phyloP scores from a whole-genome alignment of 2,888 invertebrate species.

The Oasisia sp. region DNA sequence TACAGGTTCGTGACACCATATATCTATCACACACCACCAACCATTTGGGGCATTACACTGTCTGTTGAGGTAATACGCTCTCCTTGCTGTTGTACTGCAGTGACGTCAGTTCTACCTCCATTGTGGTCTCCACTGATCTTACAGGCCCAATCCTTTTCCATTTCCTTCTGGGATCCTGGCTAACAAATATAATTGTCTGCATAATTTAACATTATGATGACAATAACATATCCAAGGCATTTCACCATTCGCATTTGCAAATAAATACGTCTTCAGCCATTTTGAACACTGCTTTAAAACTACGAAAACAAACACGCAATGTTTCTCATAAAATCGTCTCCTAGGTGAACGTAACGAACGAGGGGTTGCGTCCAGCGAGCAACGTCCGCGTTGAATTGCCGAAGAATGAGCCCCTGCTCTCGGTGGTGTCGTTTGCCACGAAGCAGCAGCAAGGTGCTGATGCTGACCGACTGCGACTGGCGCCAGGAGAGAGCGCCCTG shows the following conservation, averaged over 20 bases:
- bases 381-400: constrained; percentile 41
- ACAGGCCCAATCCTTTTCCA: no score
- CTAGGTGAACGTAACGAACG: constrained; percentile 42
- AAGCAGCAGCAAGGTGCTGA: not conserved
- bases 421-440: constrained; percentile 39
- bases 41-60: not conserved
- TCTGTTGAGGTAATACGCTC: not conserved
- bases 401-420: constrained; percentile 35
- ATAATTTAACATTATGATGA: no score
- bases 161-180: no score
- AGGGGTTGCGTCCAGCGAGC: constrained; percentile 41
- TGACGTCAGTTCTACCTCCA: not conserved
- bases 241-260: not conserved
- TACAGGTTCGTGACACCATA: constrained; percentile 23
- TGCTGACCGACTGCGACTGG: constrained; percentile 29
- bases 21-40: not conserved
- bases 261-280: not conserved
- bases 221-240: no score
- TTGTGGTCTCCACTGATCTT: no score
- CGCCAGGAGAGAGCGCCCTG: constrained; percentile 33
- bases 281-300: not conserved
- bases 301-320: not conserved
- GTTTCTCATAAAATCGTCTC: constrained; percentile 22
- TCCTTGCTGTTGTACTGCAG: constrained; percentile 33
- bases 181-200: no score